Conservation (phyloP, 1,140 invertebrate species). For the Dryas iulia region DNA sequence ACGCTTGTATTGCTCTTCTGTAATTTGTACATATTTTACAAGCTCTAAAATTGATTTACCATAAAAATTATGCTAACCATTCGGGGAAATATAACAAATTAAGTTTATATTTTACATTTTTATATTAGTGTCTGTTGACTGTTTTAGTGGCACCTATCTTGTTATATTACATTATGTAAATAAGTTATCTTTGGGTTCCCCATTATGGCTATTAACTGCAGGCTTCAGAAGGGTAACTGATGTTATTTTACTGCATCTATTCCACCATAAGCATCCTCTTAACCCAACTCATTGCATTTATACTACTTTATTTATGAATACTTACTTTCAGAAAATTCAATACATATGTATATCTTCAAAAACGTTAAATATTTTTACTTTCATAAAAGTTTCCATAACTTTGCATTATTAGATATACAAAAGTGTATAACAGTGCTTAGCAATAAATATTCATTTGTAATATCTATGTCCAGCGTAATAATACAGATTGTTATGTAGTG, state of each 20-base stretch:
- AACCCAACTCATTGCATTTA: not conserved
- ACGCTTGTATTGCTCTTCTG: constrained; percentile 48
- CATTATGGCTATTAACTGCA: not conserved
- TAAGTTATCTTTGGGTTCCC: not conserved
- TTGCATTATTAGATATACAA: too few relatives aligned
- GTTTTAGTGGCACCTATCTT: not conserved
- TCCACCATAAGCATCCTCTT: constrained; percentile 6
- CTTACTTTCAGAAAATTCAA: not conserved
- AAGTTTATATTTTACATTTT: not conserved
- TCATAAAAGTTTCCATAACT: too few relatives aligned
- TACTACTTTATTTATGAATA: not conserved
- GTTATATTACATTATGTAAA: not conserved
- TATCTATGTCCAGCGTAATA: too few relatives aligned
- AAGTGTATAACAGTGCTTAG: too few relatives aligned
- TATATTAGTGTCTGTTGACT: not conserved
- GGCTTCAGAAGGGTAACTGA: not conserved
- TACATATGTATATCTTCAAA: not conserved
- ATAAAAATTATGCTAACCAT: constrained; percentile 4
- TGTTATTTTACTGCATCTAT: constrained; percentile 1
- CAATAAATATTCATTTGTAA: too few relatives aligned
- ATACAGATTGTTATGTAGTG: too few relatives aligned
- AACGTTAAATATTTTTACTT: too few relatives aligned
- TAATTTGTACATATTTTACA: constrained; percentile 50
- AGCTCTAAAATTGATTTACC: constrained; percentile 37
- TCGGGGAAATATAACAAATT: not conserved